Conservation (phyloP, 2,797 vertebrate genomes). For the Pristis pectinata region DNA sequence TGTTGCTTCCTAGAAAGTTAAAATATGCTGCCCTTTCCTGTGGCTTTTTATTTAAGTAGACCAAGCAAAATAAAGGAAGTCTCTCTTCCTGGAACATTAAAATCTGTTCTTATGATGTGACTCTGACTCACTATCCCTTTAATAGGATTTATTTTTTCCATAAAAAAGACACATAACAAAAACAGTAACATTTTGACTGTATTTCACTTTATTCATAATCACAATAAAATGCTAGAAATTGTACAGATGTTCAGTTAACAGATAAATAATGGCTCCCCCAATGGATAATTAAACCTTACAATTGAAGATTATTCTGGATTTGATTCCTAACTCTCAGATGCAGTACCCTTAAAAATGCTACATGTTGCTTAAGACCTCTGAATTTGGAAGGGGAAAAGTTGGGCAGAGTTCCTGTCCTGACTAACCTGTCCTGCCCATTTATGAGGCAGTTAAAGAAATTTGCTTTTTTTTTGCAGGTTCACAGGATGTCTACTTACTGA, state of each 20-base stretch:
- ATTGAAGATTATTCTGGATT: not conserved
- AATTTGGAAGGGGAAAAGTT: too few relatives aligned
- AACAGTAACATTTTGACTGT: not conserved
- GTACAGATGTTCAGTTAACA: not conserved
- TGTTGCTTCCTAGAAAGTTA: constrained; percentile 29
- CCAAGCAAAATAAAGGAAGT: constrained; percentile 30
- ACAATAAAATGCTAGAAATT: not conserved
- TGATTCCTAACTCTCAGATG: not conserved
- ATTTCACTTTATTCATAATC: not conserved
- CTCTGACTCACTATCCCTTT: constrained; percentile 19
- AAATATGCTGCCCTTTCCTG: constrained; percentile 15
- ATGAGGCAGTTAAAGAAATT: too few relatives aligned
- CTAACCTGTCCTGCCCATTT: too few relatives aligned
- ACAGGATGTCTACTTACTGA: not conserved
- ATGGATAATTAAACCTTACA: not conserved
- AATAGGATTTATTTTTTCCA: constrained; percentile 18
- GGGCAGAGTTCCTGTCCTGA: not conserved
- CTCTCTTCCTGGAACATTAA: constrained; percentile 30
- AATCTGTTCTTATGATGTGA: constrained; percentile 8
- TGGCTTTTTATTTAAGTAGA: constrained; percentile 21
- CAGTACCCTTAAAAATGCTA: not conserved
- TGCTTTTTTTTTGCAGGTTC: too few relatives aligned
- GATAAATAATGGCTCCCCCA: not conserved
- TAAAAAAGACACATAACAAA: not conserved
- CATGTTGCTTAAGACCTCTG: not conserved